A percentile compares a stretch with the other conserved stretches of the same genome.
These are phyloP conservation scores for Acronicta alni DNA, from an alignment of 2,888 invertebrate species.

Conservation along the genomic window DNA sequence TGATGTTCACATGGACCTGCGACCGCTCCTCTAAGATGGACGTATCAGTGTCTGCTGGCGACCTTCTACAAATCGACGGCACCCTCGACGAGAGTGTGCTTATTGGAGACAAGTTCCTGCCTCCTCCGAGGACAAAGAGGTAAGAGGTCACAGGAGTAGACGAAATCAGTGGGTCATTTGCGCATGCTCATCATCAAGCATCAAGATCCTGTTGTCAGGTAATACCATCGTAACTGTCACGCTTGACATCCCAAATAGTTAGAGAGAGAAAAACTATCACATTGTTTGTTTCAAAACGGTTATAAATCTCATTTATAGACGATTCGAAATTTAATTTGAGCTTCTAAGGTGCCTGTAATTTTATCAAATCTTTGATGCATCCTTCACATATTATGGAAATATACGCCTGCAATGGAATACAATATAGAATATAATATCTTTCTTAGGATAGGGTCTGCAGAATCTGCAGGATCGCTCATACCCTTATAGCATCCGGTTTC, in stretches of 20 bases:
- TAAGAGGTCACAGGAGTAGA: constrained; percentile 46
- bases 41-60: constrained; percentile 85
- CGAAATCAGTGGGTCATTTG: constrained; percentile 2
- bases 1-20: constrained; percentile 81
- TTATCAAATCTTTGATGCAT: no score
- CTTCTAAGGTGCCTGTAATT: no score
- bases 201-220: background rate
- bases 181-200: background rate
- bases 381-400: no score
- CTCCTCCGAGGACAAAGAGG: constrained; percentile 76
- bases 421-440: no score
- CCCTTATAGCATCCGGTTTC: no score
- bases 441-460: no score
- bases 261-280: background rate
- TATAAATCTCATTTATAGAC: background rate
- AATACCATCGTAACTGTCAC: constrained; percentile 1
- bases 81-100: constrained; percentile 86
- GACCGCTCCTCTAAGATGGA: constrained; percentile 80
- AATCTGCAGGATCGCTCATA: no score
- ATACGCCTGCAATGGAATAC: no score
- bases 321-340: no score
- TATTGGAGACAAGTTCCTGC: constrained; percentile 79
- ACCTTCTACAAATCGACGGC: constrained; percentile 85
- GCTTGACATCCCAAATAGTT: background rate
- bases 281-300: no score